These are phyloP conservation scores for Tromatobia lineatoria DNA, from an alignment of 2,888 invertebrate genomes.

Conservation along the genomic window DNA sequence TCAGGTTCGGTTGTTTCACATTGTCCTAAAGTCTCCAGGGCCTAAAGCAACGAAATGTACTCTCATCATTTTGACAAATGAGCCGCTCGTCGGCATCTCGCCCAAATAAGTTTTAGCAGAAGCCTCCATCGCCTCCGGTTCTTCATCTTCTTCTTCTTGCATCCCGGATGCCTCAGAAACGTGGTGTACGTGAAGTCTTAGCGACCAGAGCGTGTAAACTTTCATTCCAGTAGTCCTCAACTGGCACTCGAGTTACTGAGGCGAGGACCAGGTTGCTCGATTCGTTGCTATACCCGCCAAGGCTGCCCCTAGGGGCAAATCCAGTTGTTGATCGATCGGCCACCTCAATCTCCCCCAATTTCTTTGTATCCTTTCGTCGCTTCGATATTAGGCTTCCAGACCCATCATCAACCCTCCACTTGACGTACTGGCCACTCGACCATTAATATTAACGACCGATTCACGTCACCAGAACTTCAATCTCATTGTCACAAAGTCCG, in stretches of 20 bases:
- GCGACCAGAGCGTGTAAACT: conserved; percentile 40
- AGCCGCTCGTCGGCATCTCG: conserved; percentile 61
- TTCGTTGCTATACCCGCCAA: conserved; percentile 30
- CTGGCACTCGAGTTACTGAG: conserved; percentile 10
- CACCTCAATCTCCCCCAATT: conserved; percentile 38
- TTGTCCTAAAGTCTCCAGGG: conserved; percentile 5
- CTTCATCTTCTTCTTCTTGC: conserved; percentile 46
- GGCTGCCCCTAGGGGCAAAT: conserved; percentile 50
- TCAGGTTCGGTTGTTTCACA: not conserved
- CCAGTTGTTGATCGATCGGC: conserved; percentile 54
- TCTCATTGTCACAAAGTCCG: not conserved
- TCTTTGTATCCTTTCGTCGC: conserved; percentile 41
- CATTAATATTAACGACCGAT: conserved; percentile 49
- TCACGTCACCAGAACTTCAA: conserved; percentile 2
- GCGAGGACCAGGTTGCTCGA: conserved; percentile 39
- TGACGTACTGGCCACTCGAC: conserved; percentile 8
- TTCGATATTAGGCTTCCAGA: not conserved
- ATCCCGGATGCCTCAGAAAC: conserved; percentile 31
- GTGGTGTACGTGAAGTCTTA: conserved; percentile 10
- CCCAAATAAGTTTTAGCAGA: conserved; percentile 69
- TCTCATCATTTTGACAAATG: conserved; percentile 64
- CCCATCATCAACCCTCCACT: conserved; percentile 11
- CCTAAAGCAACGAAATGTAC: conserved; percentile 6
- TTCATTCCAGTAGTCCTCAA: conserved; percentile 38
- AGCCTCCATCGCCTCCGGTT: conserved; percentile 51